Evolutionary conservation across 1,140 invertebrate species (phyloP), one percentile per base, ranked within the genome.

Genomic region (Apolygus lucorum): DNA sequence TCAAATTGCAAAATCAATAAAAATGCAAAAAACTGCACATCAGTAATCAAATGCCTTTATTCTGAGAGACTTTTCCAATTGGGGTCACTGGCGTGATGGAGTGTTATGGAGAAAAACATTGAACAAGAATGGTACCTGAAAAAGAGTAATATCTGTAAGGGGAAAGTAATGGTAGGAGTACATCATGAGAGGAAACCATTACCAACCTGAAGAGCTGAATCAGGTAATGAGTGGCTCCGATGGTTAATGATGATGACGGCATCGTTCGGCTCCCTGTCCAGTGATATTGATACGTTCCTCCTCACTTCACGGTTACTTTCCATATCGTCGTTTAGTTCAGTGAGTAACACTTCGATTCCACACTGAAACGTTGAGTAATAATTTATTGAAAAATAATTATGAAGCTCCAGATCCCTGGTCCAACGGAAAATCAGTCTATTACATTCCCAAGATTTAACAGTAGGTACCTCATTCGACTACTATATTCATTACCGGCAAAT

Each of bases 291-390:
- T n/a, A 70, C 68, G 42, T 59, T 68, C 26, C 70, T 63, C 52
- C 70, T 63, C 13, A 66, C 59, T 34, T 71, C 42, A 21, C 68
- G 24, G n/a, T 67, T 68, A 65, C 67, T 68, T 27, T 71, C 70
- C 1, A 34, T 49, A 42, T 71, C 70, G 0, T 71, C 70, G 11
- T 59, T 71, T 1, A 71, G 67, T 54, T 71, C 70, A 27, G 24
- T 28, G 2, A 71, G 49, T 2, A 71, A 28, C 52, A 67, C 70
- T 66, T 71, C 28, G 17, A 71, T 22, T 8, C 70, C 70, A 71
- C 70, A 71, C 70, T 71, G 34, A n/a, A n/a, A n/a, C n/a, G n/a
- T n/a, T n/a, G n/a, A n/a, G n/a, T n/a, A n/a, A n/a, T n/a, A n/a
- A n/a, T n/a, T n/a, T n/a, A n/a, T n/a, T n/a, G n/a, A n/a, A n/a